Percentiles rank a stretch among this genome's conserved stretches.
These are phyloP conservation scores for Phoebastria nigripes DNA, from an alignment of 2,797 vertebrate genomes.

Conservation along the genomic window DNA sequence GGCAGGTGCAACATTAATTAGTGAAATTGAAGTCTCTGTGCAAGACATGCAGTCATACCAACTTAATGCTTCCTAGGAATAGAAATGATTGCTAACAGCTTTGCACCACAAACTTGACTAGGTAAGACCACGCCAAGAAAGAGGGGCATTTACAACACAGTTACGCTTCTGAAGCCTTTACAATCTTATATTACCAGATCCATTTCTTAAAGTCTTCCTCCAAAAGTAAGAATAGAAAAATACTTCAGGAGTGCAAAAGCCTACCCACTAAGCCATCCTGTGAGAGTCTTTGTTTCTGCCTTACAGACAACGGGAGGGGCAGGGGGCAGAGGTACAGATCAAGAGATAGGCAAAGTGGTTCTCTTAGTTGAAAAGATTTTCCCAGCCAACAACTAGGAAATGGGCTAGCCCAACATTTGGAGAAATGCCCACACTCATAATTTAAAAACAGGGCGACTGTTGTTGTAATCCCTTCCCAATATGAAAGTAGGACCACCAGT, in stretches of 20 bases:
- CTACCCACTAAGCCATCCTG: not conserved
- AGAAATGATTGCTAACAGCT: not conserved
- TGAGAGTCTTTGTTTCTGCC: not conserved
- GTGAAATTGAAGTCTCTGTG: slow-evolving; percentile 37
- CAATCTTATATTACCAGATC: not conserved
- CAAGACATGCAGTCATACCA: slow-evolving; percentile 10
- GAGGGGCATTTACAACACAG: not conserved
- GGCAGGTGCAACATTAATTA: slow-evolving; percentile 71
- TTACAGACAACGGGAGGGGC: fast-evolving
- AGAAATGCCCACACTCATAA: not conserved
- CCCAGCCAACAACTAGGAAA: not conserved
- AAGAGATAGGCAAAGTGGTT: not conserved
- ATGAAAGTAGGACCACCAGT: not conserved
- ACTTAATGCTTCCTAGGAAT: not conserved
- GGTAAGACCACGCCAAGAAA: not conserved
- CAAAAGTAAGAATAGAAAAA: not conserved
- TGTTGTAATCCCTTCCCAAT: not conserved
- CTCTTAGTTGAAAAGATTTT: not conserved
- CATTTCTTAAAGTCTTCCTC: not conserved
- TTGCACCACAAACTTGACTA: not conserved
- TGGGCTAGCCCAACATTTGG: not conserved
- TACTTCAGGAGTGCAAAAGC: not conserved
- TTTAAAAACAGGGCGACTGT: not conserved
- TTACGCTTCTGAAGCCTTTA: not conserved
- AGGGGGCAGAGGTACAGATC: not conserved